phyloP scores from a whole-genome alignment of 1,140 invertebrate species.

The Anagrus nilaparvatae region DNA sequence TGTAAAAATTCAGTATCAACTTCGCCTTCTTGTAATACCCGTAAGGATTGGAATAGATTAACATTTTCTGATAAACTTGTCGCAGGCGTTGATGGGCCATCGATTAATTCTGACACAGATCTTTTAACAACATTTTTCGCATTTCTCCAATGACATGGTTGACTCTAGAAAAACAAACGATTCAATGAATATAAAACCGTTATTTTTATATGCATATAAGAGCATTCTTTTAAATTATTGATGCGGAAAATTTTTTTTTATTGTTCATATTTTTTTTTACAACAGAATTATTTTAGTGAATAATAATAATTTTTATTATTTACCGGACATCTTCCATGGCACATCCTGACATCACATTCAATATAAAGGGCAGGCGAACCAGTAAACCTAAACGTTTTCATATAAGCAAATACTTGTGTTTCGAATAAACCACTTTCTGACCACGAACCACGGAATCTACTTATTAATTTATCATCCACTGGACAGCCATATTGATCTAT shows the following conservation, averaged over 20 bases:
- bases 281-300: too few relatives aligned
- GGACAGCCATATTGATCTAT: conserved; percentile 93
- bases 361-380: conserved; percentile 88
- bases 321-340: conserved; percentile 86
- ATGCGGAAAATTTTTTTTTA: too few relatives aligned
- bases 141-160: conserved; percentile 87
- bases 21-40: conserved; percentile 79
- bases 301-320: too few relatives aligned
- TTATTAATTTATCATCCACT: conserved; percentile 86
- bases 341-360: conserved; percentile 91
- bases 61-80: conserved; percentile 70
- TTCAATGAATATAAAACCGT: conserved; percentile 8
- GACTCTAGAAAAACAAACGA: conserved; percentile 51
- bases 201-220: too few relatives aligned
- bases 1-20: conserved; percentile 50
- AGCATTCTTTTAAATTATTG: too few relatives aligned
- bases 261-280: too few relatives aligned
- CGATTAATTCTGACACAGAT: conserved; percentile 40
- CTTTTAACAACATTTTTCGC: conserved; percentile 66
- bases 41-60: conserved; percentile 76
- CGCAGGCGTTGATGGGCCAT: conserved; percentile 36
- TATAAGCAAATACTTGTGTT: conserved; percentile 87
- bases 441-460: conserved; percentile 85
- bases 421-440: conserved; percentile 81
- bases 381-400: conserved; percentile 91